phyloP scores from a whole-genome alignment of 2,113 vertebrate genomes.

The Caretta caretta region DNA sequence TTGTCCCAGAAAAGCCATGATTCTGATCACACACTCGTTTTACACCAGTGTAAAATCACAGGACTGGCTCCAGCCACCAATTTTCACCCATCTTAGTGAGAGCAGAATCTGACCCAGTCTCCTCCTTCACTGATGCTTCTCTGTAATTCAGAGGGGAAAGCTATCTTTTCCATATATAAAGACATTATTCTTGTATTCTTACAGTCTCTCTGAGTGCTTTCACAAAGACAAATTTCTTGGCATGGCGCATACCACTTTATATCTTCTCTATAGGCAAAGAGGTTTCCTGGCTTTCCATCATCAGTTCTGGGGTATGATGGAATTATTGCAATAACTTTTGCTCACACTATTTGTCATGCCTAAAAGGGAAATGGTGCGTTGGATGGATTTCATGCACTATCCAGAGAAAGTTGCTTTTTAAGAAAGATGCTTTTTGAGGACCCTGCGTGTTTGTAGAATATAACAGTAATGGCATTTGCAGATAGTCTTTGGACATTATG shows the following conservation, averaged over 20 bases:
- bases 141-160: not conserved
- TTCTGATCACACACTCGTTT: not conserved
- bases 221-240: fast-evolving
- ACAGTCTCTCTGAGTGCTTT: not conserved
- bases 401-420: conserved; percentile 8
- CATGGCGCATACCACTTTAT: fast-evolving
- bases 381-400: fast-evolving
- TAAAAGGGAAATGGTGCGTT: not conserved
- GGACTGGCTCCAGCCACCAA: not conserved
- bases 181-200: fast-evolving
- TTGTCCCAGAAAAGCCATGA: fast-evolving
- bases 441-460: not conserved
- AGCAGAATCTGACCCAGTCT: not conserved
- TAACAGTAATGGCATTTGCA: conserved; percentile 14
- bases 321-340: fast-evolving
- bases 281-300: not conserved
- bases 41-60: not conserved
- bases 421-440: conserved; percentile 19
- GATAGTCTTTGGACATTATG: conserved; percentile 17
- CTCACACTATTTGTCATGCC: fast-evolving
- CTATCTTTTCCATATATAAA: not conserved
- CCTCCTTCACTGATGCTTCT: not conserved
- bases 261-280: not conserved
- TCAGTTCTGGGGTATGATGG: fast-evolving
- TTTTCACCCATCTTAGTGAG: not conserved